Evolutionary conservation across 2,888 invertebrate genomes (phyloP).

Genomic region (Dryococelus australis): DNA sequence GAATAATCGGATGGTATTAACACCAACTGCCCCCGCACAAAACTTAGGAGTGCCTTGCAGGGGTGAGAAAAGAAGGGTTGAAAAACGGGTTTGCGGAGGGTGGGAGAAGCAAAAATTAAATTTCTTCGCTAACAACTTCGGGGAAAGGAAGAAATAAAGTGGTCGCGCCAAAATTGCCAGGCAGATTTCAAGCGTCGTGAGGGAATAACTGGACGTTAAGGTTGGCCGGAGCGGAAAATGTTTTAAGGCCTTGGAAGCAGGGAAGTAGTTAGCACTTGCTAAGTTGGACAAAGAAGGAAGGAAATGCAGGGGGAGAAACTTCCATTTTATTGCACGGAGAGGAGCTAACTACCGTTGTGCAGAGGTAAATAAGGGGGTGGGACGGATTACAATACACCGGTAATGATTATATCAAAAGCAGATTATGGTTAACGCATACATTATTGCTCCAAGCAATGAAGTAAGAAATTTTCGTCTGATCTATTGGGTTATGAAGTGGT

Average conservation of each 20-base stretch:
- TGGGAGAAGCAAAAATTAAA: background rate
- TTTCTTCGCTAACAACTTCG: slow-evolving; percentile 16
- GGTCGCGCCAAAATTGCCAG: slow-evolving; percentile 6
- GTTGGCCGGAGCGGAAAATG: background rate
- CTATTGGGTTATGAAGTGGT: too few species aligned
- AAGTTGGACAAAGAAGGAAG: background rate
- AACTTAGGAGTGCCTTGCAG: background rate
- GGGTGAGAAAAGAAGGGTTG: background rate
- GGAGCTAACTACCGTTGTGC: background rate
- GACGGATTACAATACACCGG: too few species aligned
- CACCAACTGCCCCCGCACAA: background rate
- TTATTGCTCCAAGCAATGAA: too few species aligned
- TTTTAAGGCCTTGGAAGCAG: background rate
- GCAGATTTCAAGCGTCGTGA: background rate
- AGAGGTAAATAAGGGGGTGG: too few species aligned
- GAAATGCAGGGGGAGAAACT: background rate
- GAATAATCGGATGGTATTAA: slow-evolving; percentile 9
- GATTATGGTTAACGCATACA: too few species aligned
- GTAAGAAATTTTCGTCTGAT: too few species aligned
- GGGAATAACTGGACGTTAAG: background rate
- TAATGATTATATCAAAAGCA: too few species aligned
- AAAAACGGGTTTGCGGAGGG: background rate
- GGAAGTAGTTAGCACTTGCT: background rate
- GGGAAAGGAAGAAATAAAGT: slow-evolving; percentile 16
- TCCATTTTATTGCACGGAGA: background rate